Percentiles rank a stretch among this genome's conserved stretches.
Conservation (phyloP, 2,797 vertebrate species). For the Tangara arthus region DNA sequence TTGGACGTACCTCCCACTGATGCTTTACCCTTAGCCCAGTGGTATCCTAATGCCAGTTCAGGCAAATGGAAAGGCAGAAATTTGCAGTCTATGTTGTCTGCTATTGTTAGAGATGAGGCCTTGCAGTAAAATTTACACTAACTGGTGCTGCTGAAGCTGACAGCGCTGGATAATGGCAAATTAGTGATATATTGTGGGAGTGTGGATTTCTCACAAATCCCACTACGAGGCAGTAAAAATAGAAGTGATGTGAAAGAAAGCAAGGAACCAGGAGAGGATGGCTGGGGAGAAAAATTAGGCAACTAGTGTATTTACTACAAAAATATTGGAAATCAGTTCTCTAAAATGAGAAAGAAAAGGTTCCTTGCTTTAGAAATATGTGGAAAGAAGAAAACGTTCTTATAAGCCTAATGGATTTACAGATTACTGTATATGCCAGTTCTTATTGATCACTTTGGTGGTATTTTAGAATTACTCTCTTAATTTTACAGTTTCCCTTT, state of each 20-base stretch:
- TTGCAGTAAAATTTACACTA: neutral
- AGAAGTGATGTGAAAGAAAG: neutral
- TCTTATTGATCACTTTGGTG: neutral
- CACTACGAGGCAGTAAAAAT: neutral
- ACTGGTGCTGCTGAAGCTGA: neutral
- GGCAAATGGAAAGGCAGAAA: neutral
- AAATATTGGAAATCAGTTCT: neutral
- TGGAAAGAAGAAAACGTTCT: neutral
- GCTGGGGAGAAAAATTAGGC: neutral
- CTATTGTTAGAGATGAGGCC: neutral
- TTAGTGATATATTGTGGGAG: neutral
- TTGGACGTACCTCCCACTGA: neutral
- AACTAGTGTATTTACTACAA: neutral
- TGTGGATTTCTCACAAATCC: neutral
- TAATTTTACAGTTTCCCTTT: neutral
- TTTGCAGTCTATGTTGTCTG: neutral
- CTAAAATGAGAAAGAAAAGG: neutral
- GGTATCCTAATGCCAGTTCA: neutral
- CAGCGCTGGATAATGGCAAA: neutral
- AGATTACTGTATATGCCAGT: neutral
- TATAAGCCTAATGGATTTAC: neutral
- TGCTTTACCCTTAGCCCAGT: neutral
- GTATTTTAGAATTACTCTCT: neutral
- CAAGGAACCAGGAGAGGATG: neutral
- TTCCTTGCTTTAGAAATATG: neutral